These are phyloP conservation scores for Erebia epiphron DNA, from an alignment of 2,888 invertebrate species.

Conservation along the genomic window DNA sequence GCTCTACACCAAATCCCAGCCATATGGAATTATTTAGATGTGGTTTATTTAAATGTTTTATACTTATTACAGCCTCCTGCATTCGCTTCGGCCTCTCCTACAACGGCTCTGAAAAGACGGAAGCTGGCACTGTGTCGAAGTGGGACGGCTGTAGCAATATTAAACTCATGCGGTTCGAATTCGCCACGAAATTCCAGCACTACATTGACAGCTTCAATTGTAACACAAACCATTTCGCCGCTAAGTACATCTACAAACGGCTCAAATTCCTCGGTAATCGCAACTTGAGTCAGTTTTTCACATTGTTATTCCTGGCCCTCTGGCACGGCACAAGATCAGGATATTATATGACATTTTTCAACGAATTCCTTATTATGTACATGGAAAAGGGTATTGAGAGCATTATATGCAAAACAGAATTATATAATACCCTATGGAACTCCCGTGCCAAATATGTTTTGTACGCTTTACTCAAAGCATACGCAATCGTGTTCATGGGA, in stretches of 20 bases:
- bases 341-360: constrained; percentile 95
- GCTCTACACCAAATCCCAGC: too few relatives aligned
- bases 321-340: constrained; percentile 99
- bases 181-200: constrained; percentile 91
- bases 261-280: constrained; percentile 94
- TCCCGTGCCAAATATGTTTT: constrained; percentile 68
- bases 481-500: constrained; percentile 92
- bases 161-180: constrained; percentile 90
- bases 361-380: constrained; percentile 94
- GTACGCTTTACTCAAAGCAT: constrained; percentile 85
- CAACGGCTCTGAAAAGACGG: constrained; percentile 87
- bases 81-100: constrained; percentile 90
- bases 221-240: constrained; percentile 97
- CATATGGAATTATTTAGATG: too few relatives aligned
- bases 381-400: constrained; percentile 90
- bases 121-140: constrained; percentile 49
- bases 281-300: constrained; percentile 90
- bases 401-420: constrained; percentile 77
- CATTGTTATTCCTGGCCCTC: constrained; percentile 93
- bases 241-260: constrained; percentile 96
- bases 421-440: constrained; percentile 72
- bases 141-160: constrained; percentile 98
- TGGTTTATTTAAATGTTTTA: neutral
- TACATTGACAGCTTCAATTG: constrained; percentile 97
- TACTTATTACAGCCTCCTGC: constrained; percentile 69